Base-by-base conservation (phyloP, 2,888 invertebrate genomes). In the Clivina fossor region DNA sequence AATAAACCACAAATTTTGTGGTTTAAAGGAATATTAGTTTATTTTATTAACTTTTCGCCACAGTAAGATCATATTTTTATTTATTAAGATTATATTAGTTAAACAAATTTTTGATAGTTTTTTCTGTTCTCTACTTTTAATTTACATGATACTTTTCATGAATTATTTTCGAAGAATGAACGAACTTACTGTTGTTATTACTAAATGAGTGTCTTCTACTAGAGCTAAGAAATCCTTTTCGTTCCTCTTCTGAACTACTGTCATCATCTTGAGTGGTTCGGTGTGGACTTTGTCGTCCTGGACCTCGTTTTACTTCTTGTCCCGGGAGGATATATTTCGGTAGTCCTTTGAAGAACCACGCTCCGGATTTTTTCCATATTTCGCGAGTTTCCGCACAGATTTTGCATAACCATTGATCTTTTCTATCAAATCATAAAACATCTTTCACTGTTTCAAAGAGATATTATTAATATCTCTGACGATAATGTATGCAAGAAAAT, bases 301-400 rank as follows among this genome's bases (percentile, higher is more conserved):
- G 44, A 76, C 77, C 20, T 65, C 69, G 60, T 71, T 76, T 53
- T 69, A 67, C 2, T 72, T 74, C 0, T 74, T 79, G 60, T 66
- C 64, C 54, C 65, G 91, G 90, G 33, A 89, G 74, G 26, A 88
- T 82, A 67, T 90, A 90, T 66, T 88, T 88, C 13, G 96, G 96
- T 61, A 96, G 74, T 4, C 93, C 86, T 71, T 93, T 93, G 75
- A 93, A 94, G 77, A 97, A 97, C 96, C 97, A 97, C 0, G 96
- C 96, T 0, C 96, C 96, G 0, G 95, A 94, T 70, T 95, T 92
- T 74, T 97, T 97, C 94, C 95, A 96, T 80, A 96, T 90, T 77
- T 95, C 94, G 48, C 95, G 78, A 1, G 93, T 92, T 75, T 97
- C 96, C 5, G 93, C 88, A 72, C 97, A 97, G 37, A 97, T 88